Conservation (phyloP, 2,113 vertebrate genomes). For the Vidua chalybeata region DNA sequence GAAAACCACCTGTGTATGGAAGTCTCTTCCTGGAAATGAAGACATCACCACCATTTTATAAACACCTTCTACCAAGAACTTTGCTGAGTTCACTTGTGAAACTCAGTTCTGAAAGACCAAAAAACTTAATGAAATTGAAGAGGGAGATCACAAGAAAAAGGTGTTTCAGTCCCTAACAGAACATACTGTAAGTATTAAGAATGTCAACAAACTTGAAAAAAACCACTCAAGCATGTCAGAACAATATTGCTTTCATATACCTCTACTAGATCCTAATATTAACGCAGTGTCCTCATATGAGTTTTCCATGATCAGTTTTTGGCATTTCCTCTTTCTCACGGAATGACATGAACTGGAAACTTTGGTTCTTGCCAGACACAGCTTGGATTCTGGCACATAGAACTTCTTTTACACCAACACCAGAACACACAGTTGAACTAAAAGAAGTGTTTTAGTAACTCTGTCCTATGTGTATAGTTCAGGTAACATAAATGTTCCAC, state of each 20-base stretch:
- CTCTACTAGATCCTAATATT: background rate
- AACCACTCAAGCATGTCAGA: background rate
- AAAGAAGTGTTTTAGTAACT: background rate
- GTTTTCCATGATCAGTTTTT: background rate
- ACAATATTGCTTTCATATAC: background rate
- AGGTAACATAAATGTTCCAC: background rate
- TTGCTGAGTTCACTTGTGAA: background rate
- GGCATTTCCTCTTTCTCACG: background rate
- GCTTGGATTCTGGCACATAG: background rate
- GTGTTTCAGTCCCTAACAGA: background rate
- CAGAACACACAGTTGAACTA: background rate
- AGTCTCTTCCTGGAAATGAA: background rate
- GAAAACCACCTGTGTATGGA: background rate
- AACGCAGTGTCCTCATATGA: background rate
- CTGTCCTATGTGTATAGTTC: background rate
- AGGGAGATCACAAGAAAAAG: background rate
- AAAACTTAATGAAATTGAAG: background rate
- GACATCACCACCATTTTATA: background rate
- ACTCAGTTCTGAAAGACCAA: background rate
- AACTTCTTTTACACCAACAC: background rate
- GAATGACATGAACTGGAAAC: background rate
- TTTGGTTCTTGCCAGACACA: background rate
- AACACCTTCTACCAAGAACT: background rate
- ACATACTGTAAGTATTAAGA: background rate
- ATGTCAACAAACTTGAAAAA: background rate